phyloP scores from a whole-genome alignment of 2,797 vertebrate genomes.

The Sorex maritimensis region DNA sequence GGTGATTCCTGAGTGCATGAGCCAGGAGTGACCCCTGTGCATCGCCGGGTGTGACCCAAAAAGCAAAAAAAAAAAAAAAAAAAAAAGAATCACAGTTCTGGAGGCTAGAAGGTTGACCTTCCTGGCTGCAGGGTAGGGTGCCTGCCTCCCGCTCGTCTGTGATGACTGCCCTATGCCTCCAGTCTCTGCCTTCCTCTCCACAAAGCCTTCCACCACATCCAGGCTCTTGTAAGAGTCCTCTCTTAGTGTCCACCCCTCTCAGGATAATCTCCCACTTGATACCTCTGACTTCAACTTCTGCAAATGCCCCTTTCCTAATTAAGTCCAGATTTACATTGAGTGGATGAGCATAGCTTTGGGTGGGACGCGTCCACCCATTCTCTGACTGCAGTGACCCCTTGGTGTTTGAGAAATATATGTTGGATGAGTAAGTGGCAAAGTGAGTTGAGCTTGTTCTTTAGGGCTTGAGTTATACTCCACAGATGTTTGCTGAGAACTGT shows the following conservation, averaged over 20 bases:
- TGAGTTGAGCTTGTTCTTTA: neutral
- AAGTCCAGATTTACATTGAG: neutral
- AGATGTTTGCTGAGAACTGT: neutral
- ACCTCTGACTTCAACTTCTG: neutral
- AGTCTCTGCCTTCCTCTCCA: neutral
- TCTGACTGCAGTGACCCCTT: fast-evolving
- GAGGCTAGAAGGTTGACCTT: neutral
- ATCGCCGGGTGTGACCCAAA: no score
- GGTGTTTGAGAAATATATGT: neutral
- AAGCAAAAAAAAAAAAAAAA: no score
- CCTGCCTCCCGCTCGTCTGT: neutral
- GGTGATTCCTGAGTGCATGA: no score
- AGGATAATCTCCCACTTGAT: neutral
- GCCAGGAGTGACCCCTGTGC: no score
- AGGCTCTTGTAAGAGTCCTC: no score
- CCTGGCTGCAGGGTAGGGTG: fast-evolving
- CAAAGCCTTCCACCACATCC: no score
- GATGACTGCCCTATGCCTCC: neutral
- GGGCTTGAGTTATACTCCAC: neutral
- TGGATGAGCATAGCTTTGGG: neutral
- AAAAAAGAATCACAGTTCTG: neutral
- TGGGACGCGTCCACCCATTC: neutral
- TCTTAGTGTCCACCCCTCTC: no score
- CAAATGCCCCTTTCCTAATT: neutral
- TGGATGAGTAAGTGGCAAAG: neutral